These are phyloP conservation scores for Mesaphorura yosii DNA, from an alignment of 1,140 invertebrate species.

Conservation along the genomic window DNA sequence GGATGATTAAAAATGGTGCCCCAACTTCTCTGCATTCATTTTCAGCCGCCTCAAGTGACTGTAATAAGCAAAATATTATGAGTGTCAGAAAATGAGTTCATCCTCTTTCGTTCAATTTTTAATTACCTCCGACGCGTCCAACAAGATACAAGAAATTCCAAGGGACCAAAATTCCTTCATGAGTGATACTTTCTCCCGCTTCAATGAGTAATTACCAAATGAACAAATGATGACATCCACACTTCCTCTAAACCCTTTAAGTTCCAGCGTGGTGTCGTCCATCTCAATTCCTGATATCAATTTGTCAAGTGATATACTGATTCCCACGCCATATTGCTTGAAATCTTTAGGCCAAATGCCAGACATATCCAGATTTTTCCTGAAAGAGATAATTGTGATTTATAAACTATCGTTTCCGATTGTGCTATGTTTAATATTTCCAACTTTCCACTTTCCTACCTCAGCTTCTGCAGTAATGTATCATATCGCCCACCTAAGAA, in stretches of 20 bases:
- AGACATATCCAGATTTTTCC: conserved; percentile 13
- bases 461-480: conserved; percentile 37
- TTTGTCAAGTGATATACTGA: conserved; percentile 59
- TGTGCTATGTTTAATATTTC: too few species aligned
- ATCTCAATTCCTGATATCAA: conserved; percentile 47
- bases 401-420: too few species aligned
- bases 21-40: conserved; percentile 50
- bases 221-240: conserved; percentile 57
- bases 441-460: conserved; percentile 23
- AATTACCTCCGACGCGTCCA: conserved; percentile 41
- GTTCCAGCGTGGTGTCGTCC: conserved; percentile 34
- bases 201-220: conserved; percentile 42
- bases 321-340: conserved; percentile 53
- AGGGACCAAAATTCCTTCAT: conserved; percentile 47
- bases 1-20: conserved; percentile 52
- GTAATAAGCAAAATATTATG: conserved; percentile 27
- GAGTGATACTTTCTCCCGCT: conserved; percentile 51
- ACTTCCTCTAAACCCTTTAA: too few species aligned
- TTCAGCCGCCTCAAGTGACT: conserved; percentile 52
- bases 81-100: not conserved
- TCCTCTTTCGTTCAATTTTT: not conserved
- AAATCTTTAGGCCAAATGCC: conserved; percentile 36
- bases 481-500: conserved; percentile 51
- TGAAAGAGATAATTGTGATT: not conserved
- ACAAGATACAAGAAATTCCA: conserved; percentile 43